These are phyloP conservation scores for Fulmarus glacialis DNA, from an alignment of 2,113 vertebrate genomes.

Conservation along the genomic window DNA sequence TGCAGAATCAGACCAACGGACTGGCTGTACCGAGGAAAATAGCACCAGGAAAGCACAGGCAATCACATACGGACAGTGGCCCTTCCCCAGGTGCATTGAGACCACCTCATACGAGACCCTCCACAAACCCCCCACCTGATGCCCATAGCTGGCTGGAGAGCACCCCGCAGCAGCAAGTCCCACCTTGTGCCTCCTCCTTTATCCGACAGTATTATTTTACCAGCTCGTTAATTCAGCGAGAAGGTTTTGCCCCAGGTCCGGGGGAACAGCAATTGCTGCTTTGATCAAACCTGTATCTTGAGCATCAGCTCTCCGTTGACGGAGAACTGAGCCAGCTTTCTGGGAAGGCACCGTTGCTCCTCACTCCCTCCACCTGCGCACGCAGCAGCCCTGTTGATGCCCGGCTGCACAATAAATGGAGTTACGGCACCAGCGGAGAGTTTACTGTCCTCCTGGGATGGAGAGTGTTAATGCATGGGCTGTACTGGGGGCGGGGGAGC, in stretches of 20 bases:
- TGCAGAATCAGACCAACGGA: background rate
- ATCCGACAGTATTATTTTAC: accelerated
- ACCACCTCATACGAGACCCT: background rate
- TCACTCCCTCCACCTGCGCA: background rate
- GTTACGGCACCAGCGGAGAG: background rate
- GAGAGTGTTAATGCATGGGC: background rate
- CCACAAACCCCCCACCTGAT: background rate
- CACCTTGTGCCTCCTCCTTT: background rate
- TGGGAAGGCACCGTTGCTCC: background rate
- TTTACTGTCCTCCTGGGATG: background rate
- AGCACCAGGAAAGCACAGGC: background rate
- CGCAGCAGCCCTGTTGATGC: background rate
- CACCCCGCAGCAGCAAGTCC: background rate
- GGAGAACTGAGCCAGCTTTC: background rate
- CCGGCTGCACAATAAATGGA: background rate
- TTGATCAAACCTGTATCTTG: background rate
- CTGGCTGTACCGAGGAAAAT: background rate
- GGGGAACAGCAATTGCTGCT: background rate
- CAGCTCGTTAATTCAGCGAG: background rate
- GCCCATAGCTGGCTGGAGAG: background rate
- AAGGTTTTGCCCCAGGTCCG: background rate
- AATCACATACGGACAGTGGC: background rate
- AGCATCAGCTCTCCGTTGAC: background rate
- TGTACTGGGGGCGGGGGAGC: background rate
- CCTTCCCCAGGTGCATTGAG: background rate